Evolutionary conservation across 2,888 invertebrate genomes (phyloP), one percentile per base, ranked within the genome.

Genomic region (Gandaritis pyraliata): DNA sequence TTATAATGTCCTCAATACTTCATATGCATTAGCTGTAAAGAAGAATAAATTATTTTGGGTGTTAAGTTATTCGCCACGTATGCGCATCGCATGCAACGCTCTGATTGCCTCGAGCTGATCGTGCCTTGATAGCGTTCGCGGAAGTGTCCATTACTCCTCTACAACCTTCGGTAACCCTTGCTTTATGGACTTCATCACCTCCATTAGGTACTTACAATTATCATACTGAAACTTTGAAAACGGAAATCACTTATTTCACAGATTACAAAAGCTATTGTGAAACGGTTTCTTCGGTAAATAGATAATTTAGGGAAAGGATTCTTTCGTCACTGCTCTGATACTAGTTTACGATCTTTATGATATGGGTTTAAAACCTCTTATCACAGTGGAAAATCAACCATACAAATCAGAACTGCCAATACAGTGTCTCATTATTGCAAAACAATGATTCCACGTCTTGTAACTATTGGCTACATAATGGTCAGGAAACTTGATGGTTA

Each of bases 51-150:
- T 13, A 18, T 38, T 58, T 64, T 43, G 47, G 59, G 43, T 47
- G 52, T 49, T 64, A 57, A 48, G 8, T 46, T 64, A 73, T 77
- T 75, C 64, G 70, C 71, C 63, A 74, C 74, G 76, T 73, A 76
- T 76, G 74, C 72, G 73, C 72, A 61, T 53, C 72, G 73, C 72
- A 65, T 67, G 76, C 76, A 72, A 75, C 78, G 81, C 77, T 80
- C 81, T 80, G 76, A 77, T 80, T 79, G 76, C 77, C 73, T 61
- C 72, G 67, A 73, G 73, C 70, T 65, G 80, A 80, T 79, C 69
- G 68, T 72, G 70, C 61, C 30, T 33, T 64, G 80, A 81, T 81
- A 78, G 71, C 70, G 58, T 61, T 75, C 69, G 66, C 74, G 77
- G 77, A 82, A 81, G 73, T 72, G 72, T 70, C 67, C 69, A 72